Evolutionary conservation across 2,797 vertebrate species (phyloP).

Genomic region (Oreochromis grahami): DNA sequence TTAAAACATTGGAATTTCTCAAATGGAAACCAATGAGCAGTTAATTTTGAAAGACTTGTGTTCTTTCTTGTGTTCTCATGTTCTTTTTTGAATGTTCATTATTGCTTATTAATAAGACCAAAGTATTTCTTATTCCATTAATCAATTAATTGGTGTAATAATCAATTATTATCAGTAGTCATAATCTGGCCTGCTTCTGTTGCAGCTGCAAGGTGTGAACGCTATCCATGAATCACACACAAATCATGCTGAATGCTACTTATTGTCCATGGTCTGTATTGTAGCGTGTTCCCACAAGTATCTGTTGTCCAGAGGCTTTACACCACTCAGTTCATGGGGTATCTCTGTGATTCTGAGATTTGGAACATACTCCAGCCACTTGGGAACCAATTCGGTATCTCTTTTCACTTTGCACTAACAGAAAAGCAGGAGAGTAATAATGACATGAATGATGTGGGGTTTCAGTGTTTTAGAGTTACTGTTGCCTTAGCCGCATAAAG

Average conservation of each 20-base stretch:
- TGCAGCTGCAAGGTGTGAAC: constrained; percentile 19
- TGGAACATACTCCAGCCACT: constrained; percentile 19
- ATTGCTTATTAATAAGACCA: neutral
- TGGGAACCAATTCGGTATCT: neutral
- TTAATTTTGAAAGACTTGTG: neutral
- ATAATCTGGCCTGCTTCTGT: constrained; percentile 1
- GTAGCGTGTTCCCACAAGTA: neutral
- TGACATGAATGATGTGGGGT: constrained; percentile 11
- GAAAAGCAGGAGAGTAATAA: constrained; percentile 24
- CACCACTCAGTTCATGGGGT: constrained; percentile 10
- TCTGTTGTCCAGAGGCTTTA: constrained; percentile 7
- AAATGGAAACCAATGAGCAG: neutral
- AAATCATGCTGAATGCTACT: neutral
- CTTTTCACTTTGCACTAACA: constrained; percentile 4
- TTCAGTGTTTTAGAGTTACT: constrained; percentile 47
- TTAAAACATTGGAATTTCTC: neutral
- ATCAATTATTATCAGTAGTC: neutral
- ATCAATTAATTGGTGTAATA: neutral
- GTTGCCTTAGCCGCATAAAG: constrained; percentile 26
- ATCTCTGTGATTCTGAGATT: neutral
- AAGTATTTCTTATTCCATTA: neutral
- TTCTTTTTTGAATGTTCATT: neutral
- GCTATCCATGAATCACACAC: neutral
- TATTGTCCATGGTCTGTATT: neutral
- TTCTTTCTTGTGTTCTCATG: neutral